Evolutionary conservation across 2,113 vertebrate genomes (phyloP).

Genomic region (Progne subis): DNA sequence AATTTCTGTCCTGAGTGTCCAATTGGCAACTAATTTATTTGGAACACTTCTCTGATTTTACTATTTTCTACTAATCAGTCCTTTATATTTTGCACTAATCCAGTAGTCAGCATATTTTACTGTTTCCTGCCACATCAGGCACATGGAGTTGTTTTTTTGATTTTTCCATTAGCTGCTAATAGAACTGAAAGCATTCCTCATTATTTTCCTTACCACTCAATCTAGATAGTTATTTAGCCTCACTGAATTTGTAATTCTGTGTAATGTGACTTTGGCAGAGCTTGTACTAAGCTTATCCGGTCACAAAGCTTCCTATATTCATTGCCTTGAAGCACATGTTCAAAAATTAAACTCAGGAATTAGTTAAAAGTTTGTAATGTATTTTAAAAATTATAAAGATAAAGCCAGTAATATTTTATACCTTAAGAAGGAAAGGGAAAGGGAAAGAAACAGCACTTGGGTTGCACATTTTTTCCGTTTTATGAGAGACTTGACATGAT

Average conservation of each 20-base stretch:
- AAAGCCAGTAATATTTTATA: not conserved
- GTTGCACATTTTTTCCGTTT: not conserved
- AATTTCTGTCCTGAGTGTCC: not conserved
- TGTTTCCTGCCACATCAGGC: not conserved
- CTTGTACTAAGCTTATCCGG: not conserved
- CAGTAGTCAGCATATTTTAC: not conserved
- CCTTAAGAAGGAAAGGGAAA: not conserved
- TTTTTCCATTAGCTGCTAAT: conserved; percentile 55
- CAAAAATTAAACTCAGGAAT: not conserved
- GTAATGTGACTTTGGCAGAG: not conserved
- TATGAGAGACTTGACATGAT: not conserved
- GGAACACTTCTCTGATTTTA: not conserved
- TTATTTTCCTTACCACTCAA: conserved; percentile 46
- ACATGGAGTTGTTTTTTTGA: not conserved
- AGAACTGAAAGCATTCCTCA: conserved; percentile 46
- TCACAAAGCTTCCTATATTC: not conserved
- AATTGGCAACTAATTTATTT: not conserved
- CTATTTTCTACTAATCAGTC: not conserved
- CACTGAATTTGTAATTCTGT: not conserved
- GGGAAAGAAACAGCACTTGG: not conserved
- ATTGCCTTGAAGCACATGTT: not conserved
- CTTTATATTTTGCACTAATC: not conserved
- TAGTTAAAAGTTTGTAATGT: not conserved
- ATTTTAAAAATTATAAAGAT: not conserved
- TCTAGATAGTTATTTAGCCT: conserved; percentile 16